Base-by-base conservation (phyloP, 2,888 invertebrate genomes). In the Drosophila austrosaltans region DNA sequence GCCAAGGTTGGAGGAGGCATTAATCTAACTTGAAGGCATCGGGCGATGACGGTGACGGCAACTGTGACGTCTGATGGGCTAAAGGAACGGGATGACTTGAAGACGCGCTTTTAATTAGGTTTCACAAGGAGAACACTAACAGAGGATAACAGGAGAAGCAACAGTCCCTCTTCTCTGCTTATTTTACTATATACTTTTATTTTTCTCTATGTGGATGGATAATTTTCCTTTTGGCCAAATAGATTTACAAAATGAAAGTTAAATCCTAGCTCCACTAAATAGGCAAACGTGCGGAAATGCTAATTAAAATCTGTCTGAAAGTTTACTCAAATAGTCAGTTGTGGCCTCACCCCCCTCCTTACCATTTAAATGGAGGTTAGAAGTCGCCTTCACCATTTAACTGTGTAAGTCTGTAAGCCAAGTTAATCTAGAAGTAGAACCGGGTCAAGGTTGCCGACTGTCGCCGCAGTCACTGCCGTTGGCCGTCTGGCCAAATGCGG, bases 401-500 rank as follows among this genome's bases (percentile, higher is more conserved):
- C 53, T 42, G 39, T 54, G 53, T 53, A 28, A 28, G 25, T 54
- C 22, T 40, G 22, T 48, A 48, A 65, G 67, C 56, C 77, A 54
- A 70, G 63, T 63, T 67, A 67, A 72, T 72, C 62, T 68, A 76
- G 72, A 62, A 40, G 69, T 71, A 89, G 91, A 91, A 91, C 89
- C 88, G 87, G 91, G 92, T 91, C 91, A 91, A 91, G 91, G 91
- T 87, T 90, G 76, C 48, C 78, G 60, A 48, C 48, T 48, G 48
- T 22, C 48, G 48, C 10, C 25, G 48, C 20, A 10, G 54, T 53
- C 54, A 54, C 32, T 30, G 71, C 44, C 76, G 8, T 64, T 42
- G 48, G 72, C 63, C 67, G 68, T 73, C 74, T 74, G 74, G 62
- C 68, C 66, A 79, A 77, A 72, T 63, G 64, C 60, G 66, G 72